These are phyloP conservation scores for Carollia perspicillata DNA, from an alignment of 2,113 vertebrate genomes.

Conservation along the genomic window DNA sequence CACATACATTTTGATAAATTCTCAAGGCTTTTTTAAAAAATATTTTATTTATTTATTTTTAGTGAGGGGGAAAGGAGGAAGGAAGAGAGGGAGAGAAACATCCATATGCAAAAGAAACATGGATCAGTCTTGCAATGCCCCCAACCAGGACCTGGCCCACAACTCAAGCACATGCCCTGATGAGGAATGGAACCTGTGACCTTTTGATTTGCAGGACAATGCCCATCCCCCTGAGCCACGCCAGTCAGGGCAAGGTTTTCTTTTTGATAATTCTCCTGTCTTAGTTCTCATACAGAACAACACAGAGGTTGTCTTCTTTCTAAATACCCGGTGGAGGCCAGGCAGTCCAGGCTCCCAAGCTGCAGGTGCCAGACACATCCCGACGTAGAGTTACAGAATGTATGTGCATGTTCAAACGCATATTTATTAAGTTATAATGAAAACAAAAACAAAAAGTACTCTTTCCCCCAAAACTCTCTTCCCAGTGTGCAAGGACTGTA, in stretches of 20 bases:
- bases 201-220: too few relatives aligned
- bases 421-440: constrained; percentile 21
- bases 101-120: too few relatives aligned
- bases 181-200: too few relatives aligned
- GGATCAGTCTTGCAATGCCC: too few relatives aligned
- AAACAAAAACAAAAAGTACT: neutral
- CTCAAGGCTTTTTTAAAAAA: neutral
- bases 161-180: too few relatives aligned
- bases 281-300: neutral
- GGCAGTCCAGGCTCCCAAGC: neutral
- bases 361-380: neutral
- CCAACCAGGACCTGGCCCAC: too few relatives aligned
- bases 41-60: too few relatives aligned
- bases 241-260: neutral
- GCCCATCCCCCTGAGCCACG: too few relatives aligned
- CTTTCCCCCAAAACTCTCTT: neutral
- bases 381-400: accelerated
- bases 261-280: neutral
- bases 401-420: neutral
- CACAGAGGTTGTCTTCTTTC: neutral
- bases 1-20: neutral
- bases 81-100: too few relatives aligned
- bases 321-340: neutral
- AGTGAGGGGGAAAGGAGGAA: too few relatives aligned
- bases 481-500: neutral